These are phyloP conservation scores for Tenualosa ilisha DNA, from an alignment of 2,797 vertebrate genomes.

Conservation along the genomic window DNA sequence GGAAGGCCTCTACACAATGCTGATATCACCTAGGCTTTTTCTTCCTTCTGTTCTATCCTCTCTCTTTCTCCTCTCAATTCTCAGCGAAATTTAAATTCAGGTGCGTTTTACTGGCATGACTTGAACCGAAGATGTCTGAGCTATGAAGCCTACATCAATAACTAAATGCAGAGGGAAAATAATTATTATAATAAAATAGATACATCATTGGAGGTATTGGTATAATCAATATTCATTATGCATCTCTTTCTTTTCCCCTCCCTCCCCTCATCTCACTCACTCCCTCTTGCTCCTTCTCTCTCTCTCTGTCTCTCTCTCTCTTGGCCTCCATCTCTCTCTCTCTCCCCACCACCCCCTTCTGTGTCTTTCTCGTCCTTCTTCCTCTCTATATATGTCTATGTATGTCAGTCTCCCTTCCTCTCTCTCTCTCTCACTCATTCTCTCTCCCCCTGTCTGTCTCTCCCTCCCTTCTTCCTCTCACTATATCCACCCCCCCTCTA, in stretches of 20 bases:
- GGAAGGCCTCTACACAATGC: no score
- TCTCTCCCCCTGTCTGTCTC: neutral
- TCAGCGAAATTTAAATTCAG: neutral
- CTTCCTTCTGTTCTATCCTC: neutral
- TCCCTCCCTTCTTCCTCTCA: neutral
- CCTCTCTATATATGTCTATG: no score
- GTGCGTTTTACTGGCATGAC: neutral
- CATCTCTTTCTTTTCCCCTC: slow-evolving; percentile 38
- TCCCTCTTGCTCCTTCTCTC: neutral
- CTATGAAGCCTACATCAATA: neutral
- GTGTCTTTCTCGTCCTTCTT: slow-evolving; percentile 5
- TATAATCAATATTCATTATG: neutral
- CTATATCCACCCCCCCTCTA: neutral
- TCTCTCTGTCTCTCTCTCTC: neutral
- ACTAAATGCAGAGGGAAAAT: neutral
- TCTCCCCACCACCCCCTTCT: slow-evolving; percentile 37
- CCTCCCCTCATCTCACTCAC: neutral
- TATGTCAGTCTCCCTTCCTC: neutral
- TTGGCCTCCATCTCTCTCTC: neutral
- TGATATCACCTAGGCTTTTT: no score
- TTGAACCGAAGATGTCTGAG: neutral
- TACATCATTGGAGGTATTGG: neutral
- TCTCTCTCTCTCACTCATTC: slow-evolving; percentile 34
- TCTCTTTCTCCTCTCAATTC: neutral
- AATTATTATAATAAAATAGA: neutral